phyloP scores from a whole-genome alignment of 2,888 invertebrate genomes.

The Cheilosia grossa region DNA sequence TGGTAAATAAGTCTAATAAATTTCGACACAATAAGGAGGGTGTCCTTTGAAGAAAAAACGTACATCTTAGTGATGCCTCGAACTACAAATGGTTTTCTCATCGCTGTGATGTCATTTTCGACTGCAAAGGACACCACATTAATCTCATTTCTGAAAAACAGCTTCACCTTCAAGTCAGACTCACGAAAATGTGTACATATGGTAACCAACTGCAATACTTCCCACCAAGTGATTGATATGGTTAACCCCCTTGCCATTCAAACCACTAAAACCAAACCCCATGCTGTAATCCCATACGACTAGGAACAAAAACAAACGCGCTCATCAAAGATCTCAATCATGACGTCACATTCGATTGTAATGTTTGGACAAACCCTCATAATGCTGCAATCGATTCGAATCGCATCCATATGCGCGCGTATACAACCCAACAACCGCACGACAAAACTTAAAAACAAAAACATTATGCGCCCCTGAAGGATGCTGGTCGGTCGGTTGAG shows the following conservation, averaged over 20 bases:
- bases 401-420: conserved; percentile 27
- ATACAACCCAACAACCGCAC: conserved; percentile 46
- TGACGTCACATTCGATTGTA: conserved; percentile 53
- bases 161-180: too few species aligned
- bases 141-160: too few species aligned
- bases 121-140: too few species aligned
- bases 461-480: conserved; percentile 24
- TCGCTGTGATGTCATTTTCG: too few species aligned
- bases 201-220: background rate
- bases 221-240: background rate
- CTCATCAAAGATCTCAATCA: conserved; percentile 55
- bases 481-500: conserved; percentile 58
- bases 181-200: background rate
- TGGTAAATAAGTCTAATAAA: too few species aligned
- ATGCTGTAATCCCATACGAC: conserved; percentile 14
- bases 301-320: conserved; percentile 14
- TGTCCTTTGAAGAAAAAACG: too few species aligned
- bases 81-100: too few species aligned
- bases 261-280: conserved; percentile 19
- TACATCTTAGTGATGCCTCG: too few species aligned
- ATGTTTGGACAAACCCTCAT: conserved; percentile 70
- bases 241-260: background rate
- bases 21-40: too few species aligned
- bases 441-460: conserved; percentile 19
- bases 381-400: conserved; percentile 61